Base-by-base conservation (phyloP, 2,888 invertebrate species). In the Melanargia galathea region DNA sequence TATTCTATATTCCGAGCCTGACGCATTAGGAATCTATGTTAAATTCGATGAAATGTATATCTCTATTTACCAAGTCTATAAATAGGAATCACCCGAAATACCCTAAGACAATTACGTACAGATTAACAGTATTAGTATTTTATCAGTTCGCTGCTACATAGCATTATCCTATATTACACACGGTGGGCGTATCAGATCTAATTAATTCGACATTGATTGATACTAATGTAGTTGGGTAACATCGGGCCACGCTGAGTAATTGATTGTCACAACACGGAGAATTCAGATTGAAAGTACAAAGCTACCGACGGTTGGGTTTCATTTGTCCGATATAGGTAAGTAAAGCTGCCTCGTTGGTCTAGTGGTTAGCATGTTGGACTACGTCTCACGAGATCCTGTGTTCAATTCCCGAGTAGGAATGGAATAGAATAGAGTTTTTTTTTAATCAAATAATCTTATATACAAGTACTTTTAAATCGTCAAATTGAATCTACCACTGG, bases 141-240 rank as follows among this genome's bases (percentile, higher is more conserved):
- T 60, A 63, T 57, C 64, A 54, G 49, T 38, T 18, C 30, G 6
- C 63, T 45, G 49, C 54, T 60, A 58, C 48, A 58, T 61, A 58
- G 35, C 33, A 63, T 56, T 55, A 59, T 63, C 59, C 48, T 62
- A 63, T 55, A 67, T 65, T 56, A 59, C 63, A 52, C 45, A 55
- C 35, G 30, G 87, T 89, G 78, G 88, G 86, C 81, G 88, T 90
- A 89, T 87, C 88, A 81, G 87, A 87, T 90, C 88, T 88, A 90
- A 90, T 90, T 89, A 90, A 87, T 86, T 73, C 80, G 88, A 90
- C 90, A 79, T 86, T 90, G 90, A 90, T 90, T 84, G 90, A 90
- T 90, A 84, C 86, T 89, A 90, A 90, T 89, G 87, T 84, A 82
- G 79, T 80, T 79, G 71, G 65, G 80, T 75, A 76, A 80, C 80